These are phyloP conservation scores for Eretmochelys imbricata DNA, from an alignment of 2,113 vertebrate genomes.

Conservation along the genomic window DNA sequence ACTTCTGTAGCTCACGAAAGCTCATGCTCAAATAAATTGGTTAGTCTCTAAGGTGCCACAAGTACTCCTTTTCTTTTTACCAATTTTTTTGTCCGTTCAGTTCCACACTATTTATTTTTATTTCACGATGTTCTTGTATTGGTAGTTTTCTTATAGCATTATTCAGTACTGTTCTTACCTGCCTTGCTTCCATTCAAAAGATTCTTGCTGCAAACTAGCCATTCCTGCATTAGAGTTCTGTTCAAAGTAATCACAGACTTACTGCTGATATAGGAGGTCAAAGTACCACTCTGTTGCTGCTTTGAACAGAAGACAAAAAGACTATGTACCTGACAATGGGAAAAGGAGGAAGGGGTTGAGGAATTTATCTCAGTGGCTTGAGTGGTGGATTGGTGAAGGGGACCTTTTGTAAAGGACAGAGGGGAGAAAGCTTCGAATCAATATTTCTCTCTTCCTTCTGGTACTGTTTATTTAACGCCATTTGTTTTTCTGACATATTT, in stretches of 20 bases:
- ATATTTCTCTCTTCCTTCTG: conserved; percentile 46
- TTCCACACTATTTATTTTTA: conserved; percentile 35
- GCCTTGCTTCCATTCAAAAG: conserved; percentile 30
- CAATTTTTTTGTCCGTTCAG: neutral
- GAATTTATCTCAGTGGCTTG: conserved; percentile 43
- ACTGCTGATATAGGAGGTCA: neutral
- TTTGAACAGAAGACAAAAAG: neutral
- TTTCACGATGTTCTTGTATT: neutral
- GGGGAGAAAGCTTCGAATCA: conserved; percentile 66
- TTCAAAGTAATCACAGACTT: conserved; percentile 3
- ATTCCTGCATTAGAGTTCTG: neutral
- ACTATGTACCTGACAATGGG: neutral
- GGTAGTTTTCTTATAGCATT: conserved; percentile 23
- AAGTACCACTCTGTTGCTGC: neutral
- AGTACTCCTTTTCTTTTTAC: too few relatives aligned
- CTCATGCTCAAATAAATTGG: too few relatives aligned
- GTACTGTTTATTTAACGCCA: conserved; percentile 64
- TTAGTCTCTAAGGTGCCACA: too few relatives aligned
- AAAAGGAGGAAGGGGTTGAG: neutral
- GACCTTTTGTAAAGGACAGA: conserved; percentile 58
- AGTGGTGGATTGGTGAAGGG: conserved; percentile 27
- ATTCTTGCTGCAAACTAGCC: conserved; percentile 28
- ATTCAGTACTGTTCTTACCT: conserved; percentile 24
- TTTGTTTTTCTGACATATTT: conserved; percentile 74
- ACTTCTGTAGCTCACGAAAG: too few relatives aligned